Conservation (phyloP, 2,113 vertebrate species). For the Solenodon paradoxus region DNA sequence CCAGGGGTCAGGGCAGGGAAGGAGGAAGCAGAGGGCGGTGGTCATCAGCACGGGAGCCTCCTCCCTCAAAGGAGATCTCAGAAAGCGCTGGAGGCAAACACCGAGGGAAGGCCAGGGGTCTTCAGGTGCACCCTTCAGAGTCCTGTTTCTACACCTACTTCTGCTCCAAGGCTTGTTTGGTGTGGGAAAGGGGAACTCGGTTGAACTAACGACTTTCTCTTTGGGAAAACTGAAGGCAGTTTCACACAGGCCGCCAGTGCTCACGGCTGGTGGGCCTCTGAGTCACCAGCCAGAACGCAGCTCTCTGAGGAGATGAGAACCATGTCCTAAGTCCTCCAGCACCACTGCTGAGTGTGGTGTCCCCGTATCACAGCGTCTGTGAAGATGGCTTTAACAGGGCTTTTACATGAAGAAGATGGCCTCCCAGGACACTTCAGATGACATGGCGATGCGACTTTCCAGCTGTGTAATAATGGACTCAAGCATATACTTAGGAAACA, state of each 20-base stretch:
- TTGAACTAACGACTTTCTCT: background rate
- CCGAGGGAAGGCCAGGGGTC: too few relatives aligned
- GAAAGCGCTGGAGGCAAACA: background rate
- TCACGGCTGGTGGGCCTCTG: too few relatives aligned
- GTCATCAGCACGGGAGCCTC: too few relatives aligned
- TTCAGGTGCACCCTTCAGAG: too few relatives aligned
- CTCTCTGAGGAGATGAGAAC: background rate
- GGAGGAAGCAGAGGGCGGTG: background rate
- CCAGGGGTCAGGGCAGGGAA: background rate
- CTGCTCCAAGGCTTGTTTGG: background rate
- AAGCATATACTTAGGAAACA: background rate
- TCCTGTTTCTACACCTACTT: background rate
- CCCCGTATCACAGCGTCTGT: background rate
- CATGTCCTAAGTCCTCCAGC: background rate
- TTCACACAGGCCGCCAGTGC: background rate
- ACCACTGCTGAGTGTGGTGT: too few relatives aligned
- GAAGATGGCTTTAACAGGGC: background rate
- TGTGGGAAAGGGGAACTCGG: rapidly evolving
- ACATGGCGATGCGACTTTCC: background rate
- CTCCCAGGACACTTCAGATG: background rate
- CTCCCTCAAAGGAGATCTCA: too few relatives aligned
- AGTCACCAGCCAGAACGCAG: background rate
- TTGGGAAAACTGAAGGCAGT: background rate
- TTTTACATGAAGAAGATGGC: too few relatives aligned
- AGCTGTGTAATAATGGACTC: background rate